phyloP scores from a whole-genome alignment of 1,140 invertebrate genomes.

The Oedothorax gibbosus region DNA sequence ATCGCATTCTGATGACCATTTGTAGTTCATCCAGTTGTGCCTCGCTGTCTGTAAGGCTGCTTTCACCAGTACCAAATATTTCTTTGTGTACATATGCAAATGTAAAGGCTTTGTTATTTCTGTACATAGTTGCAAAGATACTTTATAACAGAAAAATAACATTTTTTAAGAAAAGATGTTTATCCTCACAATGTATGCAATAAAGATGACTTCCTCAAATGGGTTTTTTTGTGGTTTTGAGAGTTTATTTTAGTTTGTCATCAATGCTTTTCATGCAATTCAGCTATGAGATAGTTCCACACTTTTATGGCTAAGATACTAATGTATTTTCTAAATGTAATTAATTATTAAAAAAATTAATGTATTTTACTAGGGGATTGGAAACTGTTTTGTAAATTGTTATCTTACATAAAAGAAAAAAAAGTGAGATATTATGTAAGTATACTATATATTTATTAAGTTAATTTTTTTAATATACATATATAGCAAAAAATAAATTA shows the following conservation, averaged over 20 bases:
- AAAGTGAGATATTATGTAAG: too few relatives aligned
- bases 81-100: slow-evolving; percentile 40
- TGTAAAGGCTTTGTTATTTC: slow-evolving; percentile 45
- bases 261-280: neutral
- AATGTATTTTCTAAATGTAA: too few relatives aligned
- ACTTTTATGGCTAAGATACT: too few relatives aligned
- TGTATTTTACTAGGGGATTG: too few relatives aligned
- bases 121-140: slow-evolving; percentile 57
- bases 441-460: too few relatives aligned
- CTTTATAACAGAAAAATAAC: slow-evolving; percentile 54
- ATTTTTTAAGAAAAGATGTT: slow-evolving; percentile 55
- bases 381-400: too few relatives aligned
- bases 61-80: slow-evolving; percentile 45
- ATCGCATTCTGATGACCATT: slow-evolving; percentile 23
- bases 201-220: slow-evolving; percentile 40
- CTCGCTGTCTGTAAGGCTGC: slow-evolving; percentile 31
- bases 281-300: neutral
- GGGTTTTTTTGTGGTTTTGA: too few relatives aligned
- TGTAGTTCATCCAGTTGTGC: slow-evolving; percentile 46
- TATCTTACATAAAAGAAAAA: too few relatives aligned
- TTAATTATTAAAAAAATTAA: too few relatives aligned
- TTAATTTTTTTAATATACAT: too few relatives aligned
- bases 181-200: slow-evolving; percentile 50
- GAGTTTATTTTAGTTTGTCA: neutral
- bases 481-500: too few relatives aligned